Conservation (phyloP, 2,888 invertebrate genomes). For the Harpalus rufipes region DNA sequence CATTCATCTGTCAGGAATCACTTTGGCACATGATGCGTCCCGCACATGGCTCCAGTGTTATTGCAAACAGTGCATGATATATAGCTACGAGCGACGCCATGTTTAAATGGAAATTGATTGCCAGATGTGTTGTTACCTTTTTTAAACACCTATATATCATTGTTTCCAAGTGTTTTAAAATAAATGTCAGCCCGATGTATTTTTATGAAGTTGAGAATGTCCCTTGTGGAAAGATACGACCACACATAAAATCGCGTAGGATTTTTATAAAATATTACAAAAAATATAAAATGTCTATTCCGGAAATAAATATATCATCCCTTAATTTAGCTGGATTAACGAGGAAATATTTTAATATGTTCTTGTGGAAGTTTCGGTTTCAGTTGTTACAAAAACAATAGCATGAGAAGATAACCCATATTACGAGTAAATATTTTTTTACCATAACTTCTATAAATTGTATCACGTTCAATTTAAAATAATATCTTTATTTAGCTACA, state of each 20-base stretch:
- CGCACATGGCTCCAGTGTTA: slow-evolving; percentile 8
- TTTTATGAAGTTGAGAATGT: not conserved
- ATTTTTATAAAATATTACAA: not conserved
- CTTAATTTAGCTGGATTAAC: not conserved
- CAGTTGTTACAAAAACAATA: too few relatives aligned
- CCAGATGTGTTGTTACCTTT: not conserved
- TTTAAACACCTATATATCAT: slow-evolving; percentile 37
- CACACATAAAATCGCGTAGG: not conserved
- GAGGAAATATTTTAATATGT: not conserved
- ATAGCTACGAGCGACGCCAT: slow-evolving; percentile 37
- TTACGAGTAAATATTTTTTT: too few relatives aligned
- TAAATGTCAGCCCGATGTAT: not conserved
- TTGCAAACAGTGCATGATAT: slow-evolving; percentile 50
- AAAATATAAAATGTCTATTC: not conserved
- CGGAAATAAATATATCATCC: not conserved
- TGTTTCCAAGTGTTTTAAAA: slow-evolving; percentile 29
- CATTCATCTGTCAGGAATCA: slow-evolving; percentile 56
- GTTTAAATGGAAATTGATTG: slow-evolving; percentile 63
- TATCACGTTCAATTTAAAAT: too few relatives aligned
- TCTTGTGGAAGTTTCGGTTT: not conserved
- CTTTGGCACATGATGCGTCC: slow-evolving; percentile 44
- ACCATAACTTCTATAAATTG: too few relatives aligned
- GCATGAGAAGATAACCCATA: too few relatives aligned
- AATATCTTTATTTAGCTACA: too few relatives aligned
- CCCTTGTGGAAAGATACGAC: not conserved